phyloP scores from a whole-genome alignment of 2,797 vertebrate species.

The Linurgus olivaceus region DNA sequence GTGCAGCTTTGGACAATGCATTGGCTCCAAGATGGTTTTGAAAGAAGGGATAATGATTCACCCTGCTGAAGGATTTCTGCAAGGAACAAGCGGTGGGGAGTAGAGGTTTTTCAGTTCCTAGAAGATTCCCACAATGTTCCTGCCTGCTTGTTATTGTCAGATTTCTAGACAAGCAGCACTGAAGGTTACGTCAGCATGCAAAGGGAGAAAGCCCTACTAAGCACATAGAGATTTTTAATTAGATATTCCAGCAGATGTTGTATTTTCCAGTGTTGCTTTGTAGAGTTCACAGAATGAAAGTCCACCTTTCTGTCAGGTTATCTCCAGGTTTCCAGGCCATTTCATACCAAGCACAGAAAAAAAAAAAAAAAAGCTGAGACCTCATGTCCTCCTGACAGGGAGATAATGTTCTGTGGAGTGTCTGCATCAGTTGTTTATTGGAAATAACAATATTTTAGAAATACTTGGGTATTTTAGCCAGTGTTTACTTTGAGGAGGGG shows the following conservation, averaged over 20 bases:
- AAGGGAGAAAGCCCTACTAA: not conserved
- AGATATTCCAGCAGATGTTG: not conserved
- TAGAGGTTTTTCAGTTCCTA: slow-evolving; percentile 33
- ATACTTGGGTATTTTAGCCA: not conserved
- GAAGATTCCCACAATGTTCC: slow-evolving; percentile 35
- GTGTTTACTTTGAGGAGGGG: not conserved
- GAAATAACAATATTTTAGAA: not conserved
- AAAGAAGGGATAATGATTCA: slow-evolving; percentile 53
- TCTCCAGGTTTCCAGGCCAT: not conserved
- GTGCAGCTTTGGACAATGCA: slow-evolving; percentile 37
- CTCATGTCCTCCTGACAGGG: not conserved
- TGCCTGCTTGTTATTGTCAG: slow-evolving; percentile 1
- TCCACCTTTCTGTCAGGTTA: not conserved
- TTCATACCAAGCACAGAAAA: not conserved
- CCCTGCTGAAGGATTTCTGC: slow-evolving; percentile 8
- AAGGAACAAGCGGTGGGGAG: slow-evolving; percentile 26
- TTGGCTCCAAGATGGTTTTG: not conserved
- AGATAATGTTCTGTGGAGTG: not conserved
- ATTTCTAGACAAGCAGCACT: not conserved
- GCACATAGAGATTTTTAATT: not conserved
- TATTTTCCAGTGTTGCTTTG: not conserved
- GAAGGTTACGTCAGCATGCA: not conserved
- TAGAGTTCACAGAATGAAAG: not conserved
- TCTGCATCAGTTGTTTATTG: not conserved
- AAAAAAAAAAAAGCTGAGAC: not conserved